phyloP scores from a whole-genome alignment of 2,797 vertebrate species.

The Sebastes minor region DNA sequence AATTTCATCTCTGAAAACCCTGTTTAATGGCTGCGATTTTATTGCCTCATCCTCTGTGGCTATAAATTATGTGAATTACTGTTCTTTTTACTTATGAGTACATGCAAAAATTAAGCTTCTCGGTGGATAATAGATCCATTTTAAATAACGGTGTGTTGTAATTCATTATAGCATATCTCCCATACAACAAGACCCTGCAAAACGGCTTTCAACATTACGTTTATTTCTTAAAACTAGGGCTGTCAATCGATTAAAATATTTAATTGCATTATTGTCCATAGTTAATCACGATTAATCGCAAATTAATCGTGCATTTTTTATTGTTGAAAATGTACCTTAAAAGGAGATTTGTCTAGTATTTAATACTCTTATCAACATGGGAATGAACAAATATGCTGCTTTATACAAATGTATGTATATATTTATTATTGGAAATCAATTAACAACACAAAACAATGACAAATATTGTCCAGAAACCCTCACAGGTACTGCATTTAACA shows the following conservation, averaged over 20 bases:
- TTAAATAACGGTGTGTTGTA: slow-evolving; percentile 63
- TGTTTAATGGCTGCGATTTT: slow-evolving; percentile 72
- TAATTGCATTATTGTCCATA: not conserved
- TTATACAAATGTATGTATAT: too few species aligned
- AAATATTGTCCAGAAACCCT: too few species aligned
- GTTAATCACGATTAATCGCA: not conserved
- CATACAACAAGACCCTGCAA: slow-evolving; percentile 20
- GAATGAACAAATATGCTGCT: not conserved
- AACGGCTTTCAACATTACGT: slow-evolving; percentile 20
- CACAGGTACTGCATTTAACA: too few species aligned
- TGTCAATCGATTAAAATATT: not conserved
- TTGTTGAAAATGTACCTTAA: not conserved
- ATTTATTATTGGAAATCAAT: too few species aligned
- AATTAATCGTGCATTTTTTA: not conserved
- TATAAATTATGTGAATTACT: slow-evolving; percentile 72
- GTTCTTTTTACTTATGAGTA: slow-evolving; percentile 66
- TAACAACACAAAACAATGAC: too few species aligned
- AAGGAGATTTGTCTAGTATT: not conserved
- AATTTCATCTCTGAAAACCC: slow-evolving; percentile 78
- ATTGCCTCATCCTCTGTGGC: slow-evolving; percentile 70
- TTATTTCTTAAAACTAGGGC: not conserved
- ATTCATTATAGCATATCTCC: slow-evolving; percentile 27
- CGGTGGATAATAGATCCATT: slow-evolving; percentile 63
- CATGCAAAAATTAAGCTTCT: slow-evolving; percentile 65
- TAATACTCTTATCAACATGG: not conserved